Conservation (phyloP, 2,113 vertebrate species). For the Thinocorus orbignyianus region DNA sequence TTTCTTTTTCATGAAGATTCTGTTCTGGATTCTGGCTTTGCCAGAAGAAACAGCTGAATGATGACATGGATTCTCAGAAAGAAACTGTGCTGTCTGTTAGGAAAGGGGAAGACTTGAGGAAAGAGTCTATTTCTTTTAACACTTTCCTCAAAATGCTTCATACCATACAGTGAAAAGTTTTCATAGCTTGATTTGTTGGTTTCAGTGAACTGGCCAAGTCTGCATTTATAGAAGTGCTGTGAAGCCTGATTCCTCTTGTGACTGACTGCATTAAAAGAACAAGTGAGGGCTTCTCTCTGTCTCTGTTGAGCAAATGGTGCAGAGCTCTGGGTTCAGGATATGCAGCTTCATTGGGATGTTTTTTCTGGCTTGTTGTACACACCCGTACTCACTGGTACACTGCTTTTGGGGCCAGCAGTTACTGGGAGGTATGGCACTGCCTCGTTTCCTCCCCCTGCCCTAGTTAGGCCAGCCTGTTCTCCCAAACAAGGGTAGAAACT, state of each 20-base stretch:
- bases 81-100: conserved; percentile 16
- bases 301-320: neutral
- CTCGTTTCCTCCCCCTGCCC: neutral
- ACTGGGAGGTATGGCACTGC: neutral
- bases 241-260: neutral
- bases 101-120: neutral
- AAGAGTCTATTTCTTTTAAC: neutral
- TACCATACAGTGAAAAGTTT: neutral
- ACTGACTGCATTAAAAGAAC: neutral
- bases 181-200: neutral
- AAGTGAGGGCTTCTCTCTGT: neutral
- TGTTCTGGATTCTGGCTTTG: conserved; percentile 75
- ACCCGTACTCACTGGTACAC: neutral
- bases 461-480: neutral
- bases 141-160: neutral
- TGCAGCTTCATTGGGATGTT: neutral
- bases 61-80: conserved; percentile 39
- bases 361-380: neutral
- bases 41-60: conserved; percentile 74
- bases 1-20: conserved; percentile 70
- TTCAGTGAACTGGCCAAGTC: neutral
- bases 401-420: neutral
- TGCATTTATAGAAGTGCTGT: neutral
- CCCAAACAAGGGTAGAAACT: neutral
- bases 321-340: neutral